Percentiles rank a stretch among this genome's conserved stretches.
phyloP scores from a whole-genome alignment of 2,888 invertebrate genomes.

The Lasioglossum morio region DNA sequence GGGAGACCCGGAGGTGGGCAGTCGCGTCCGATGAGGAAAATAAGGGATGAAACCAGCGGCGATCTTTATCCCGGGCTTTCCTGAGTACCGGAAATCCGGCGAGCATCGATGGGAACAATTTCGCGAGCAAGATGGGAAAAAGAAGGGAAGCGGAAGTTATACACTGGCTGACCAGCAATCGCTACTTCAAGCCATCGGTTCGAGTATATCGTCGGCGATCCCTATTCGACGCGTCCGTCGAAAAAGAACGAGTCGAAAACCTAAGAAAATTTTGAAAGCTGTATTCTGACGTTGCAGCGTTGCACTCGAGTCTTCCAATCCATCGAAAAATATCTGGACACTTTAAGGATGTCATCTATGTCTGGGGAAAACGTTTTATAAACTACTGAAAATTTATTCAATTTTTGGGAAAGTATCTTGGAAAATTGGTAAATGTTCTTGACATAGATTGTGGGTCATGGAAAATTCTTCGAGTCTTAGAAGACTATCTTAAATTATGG shows the following conservation, averaged over 20 bases:
- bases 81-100: not conserved
- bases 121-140: slow-evolving; percentile 16
- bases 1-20: not conserved
- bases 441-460: not conserved
- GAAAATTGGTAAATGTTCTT: not conserved
- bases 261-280: not conserved
- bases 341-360: not conserved
- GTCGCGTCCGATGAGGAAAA: not conserved
- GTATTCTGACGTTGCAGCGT: not conserved
- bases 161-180: slow-evolving; percentile 43
- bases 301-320: not conserved
- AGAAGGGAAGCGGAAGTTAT: slow-evolving; percentile 27
- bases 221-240: not conserved
- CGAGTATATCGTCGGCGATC: not conserved
- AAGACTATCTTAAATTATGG: not conserved
- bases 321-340: not conserved
- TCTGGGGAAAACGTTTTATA: not conserved
- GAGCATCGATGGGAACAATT: slow-evolving; percentile 29
- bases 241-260: too few relatives aligned
- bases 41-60: not conserved
- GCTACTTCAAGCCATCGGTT: slow-evolving; percentile 7
- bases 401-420: not conserved
- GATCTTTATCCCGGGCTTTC: slow-evolving; percentile 4
- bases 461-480: not conserved
- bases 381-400: not conserved